Evolutionary conservation across 2,888 invertebrate genomes (phyloP).

Genomic region (Gari tellinella): DNA sequence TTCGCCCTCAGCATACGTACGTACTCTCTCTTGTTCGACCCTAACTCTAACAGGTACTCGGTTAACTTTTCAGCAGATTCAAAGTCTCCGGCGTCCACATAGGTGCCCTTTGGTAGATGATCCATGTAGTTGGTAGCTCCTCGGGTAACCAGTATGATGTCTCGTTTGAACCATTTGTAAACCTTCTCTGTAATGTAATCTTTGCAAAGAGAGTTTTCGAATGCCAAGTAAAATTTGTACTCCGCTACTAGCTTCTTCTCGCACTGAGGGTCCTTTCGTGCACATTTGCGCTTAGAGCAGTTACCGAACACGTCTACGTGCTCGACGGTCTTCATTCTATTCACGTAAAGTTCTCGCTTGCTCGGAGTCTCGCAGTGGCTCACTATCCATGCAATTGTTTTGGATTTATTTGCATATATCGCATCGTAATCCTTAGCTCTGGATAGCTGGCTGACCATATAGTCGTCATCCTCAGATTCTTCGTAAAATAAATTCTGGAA

Average conservation of each 20-base stretch:
- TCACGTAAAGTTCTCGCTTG: constrained; percentile 49
- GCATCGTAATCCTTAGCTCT: constrained; percentile 15
- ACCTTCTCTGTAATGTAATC: constrained; percentile 63
- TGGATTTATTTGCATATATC: constrained; percentile 33
- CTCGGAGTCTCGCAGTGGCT: constrained; percentile 54
- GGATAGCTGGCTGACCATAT: background rate
- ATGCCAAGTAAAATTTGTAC: constrained; percentile 63
- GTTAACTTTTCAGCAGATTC: constrained; percentile 28
- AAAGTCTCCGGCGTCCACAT: constrained; percentile 51
- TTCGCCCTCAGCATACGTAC: constrained; percentile 17
- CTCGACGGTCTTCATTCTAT: constrained; percentile 25
- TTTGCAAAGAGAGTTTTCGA: constrained; percentile 58
- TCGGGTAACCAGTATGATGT: constrained; percentile 49
- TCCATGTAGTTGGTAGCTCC: constrained; percentile 40
- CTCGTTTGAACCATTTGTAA: constrained; percentile 46
- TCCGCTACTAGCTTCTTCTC: constrained; percentile 5
- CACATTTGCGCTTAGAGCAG: constrained; percentile 38
- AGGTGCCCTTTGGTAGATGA: constrained; percentile 45
- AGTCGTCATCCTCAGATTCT: constrained; percentile 1
- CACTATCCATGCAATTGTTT: constrained; percentile 46
- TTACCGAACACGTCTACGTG: constrained; percentile 49
- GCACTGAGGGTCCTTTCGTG: constrained; percentile 30
- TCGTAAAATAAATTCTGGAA: background rate
- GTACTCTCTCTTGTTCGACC: constrained; percentile 29
- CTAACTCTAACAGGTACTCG: constrained; percentile 26